A percentile compares a stretch with the other conserved stretches of the same genome.
Conservation (phyloP, 2,797 vertebrate genomes). For the Rhinatrema bivittatum region DNA sequence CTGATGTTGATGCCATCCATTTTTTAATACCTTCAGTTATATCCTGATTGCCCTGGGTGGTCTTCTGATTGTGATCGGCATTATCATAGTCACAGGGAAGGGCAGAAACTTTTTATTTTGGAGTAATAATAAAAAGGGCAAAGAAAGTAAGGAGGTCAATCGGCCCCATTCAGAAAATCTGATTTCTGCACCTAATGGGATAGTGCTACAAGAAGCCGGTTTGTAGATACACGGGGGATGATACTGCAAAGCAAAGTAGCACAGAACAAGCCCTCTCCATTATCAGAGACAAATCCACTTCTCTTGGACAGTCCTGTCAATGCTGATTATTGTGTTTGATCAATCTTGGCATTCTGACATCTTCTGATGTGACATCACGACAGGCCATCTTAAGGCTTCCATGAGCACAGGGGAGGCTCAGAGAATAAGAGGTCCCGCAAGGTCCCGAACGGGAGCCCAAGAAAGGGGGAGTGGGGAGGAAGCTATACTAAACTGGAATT, state of each 20-base stretch:
- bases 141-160: constrained; percentile 47
- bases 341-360: background rate
- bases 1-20: constrained; percentile 74
- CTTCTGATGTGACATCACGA: too few species aligned
- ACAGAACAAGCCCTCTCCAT: accelerated
- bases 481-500: too few species aligned
- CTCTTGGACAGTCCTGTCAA: background rate
- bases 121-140: constrained; percentile 60
- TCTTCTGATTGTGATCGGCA: constrained; percentile 30
- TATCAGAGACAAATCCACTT: constrained; percentile 17
- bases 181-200: constrained; percentile 37
- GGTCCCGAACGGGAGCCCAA: too few species aligned
- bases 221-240: constrained; percentile 48
- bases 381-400: too few species aligned
- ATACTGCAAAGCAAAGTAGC: accelerated
- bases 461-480: too few species aligned
- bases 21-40: constrained; percentile 74
- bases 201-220: constrained; percentile 43
- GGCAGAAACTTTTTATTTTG: constrained; percentile 62
- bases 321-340: too few species aligned
- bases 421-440: too few species aligned
- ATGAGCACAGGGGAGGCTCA: too few species aligned
- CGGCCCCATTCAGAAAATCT: constrained; percentile 46
- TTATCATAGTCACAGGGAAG: constrained; percentile 42
- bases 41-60: constrained; percentile 66